These are phyloP conservation scores for Belonocnema kinseyi DNA, from an alignment of 1,140 invertebrate genomes.

Conservation along the genomic window DNA sequence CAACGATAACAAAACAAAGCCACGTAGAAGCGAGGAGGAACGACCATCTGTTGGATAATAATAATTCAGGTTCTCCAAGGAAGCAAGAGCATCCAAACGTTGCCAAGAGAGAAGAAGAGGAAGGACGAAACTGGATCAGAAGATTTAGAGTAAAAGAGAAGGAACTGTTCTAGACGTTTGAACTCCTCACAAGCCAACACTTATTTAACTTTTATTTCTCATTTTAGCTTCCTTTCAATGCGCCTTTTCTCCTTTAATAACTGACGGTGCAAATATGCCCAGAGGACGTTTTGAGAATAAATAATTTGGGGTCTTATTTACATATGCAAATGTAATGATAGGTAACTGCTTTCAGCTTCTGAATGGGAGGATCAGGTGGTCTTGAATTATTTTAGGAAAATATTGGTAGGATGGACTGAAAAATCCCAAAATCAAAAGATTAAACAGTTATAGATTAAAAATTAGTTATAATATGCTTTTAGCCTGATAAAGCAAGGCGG, in stretches of 20 bases:
- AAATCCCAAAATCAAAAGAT: no score
- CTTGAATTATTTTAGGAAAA: no score
- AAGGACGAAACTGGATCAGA: constrained; percentile 30
- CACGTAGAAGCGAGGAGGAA: constrained; percentile 54
- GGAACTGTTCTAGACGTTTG: constrained; percentile 2
- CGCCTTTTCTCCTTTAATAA: constrained; percentile 17
- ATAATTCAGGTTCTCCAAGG: constrained; percentile 59
- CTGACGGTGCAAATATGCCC: not conserved
- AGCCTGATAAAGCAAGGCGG: no score
- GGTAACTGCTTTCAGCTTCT: no score
- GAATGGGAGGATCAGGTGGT: no score
- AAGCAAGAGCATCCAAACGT: constrained; percentile 32
- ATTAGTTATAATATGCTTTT: no score
- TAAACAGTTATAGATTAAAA: no score
- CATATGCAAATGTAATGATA: no score
- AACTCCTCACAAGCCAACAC: not conserved
- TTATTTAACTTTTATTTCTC: constrained; percentile 7
- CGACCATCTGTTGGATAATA: constrained; percentile 70
- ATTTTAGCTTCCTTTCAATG: constrained; percentile 10
- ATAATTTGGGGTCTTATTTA: no score
- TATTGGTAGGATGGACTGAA: no score
- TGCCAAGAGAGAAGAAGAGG: constrained; percentile 24
- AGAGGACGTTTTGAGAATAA: not conserved
- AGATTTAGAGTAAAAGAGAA: constrained; percentile 8
- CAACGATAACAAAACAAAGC: constrained; percentile 70